Percentiles rank a stretch among this genome's conserved stretches.
Evolutionary conservation across 2,797 vertebrate species (phyloP).

Genomic region (Natrix natrix): DNA sequence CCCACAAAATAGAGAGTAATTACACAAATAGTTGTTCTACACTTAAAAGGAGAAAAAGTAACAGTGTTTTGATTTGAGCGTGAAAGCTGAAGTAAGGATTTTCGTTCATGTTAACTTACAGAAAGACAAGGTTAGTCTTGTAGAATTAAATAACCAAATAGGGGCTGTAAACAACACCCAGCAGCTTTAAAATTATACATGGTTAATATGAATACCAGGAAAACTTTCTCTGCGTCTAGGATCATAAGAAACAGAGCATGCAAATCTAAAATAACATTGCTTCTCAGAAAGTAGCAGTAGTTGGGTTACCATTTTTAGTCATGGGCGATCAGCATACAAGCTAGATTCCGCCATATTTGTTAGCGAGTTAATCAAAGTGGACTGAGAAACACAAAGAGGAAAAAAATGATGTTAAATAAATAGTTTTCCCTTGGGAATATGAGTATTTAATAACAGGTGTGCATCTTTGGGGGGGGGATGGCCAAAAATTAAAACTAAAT

Average conservation of each 20-base stretch:
- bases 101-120: slow-evolving; percentile 26
- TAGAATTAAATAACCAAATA: slow-evolving; percentile 43
- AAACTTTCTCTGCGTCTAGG: slow-evolving; percentile 24
- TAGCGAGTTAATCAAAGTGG: neutral
- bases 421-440: neutral
- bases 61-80: slow-evolving; percentile 16
- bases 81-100: slow-evolving; percentile 20
- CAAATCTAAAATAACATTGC: neutral
- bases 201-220: slow-evolving; percentile 27
- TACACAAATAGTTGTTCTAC: slow-evolving; percentile 14
- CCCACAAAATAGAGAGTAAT: slow-evolving; percentile 27
- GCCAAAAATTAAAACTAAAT: neutral
- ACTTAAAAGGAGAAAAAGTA: slow-evolving; percentile 15
- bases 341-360: neutral
- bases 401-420: neutral
- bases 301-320: neutral
- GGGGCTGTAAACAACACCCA: slow-evolving; percentile 21
- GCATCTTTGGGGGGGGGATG: neutral
- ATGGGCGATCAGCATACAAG: neutral
- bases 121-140: slow-evolving; percentile 22
- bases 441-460: neutral
- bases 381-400: neutral
- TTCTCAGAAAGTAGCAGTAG: neutral
- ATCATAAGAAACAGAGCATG: neutral
- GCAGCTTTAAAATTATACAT: slow-evolving; percentile 21